Evolutionary conservation across 2,888 invertebrate genomes (phyloP).

Genomic region (Phorcus lineatus): DNA sequence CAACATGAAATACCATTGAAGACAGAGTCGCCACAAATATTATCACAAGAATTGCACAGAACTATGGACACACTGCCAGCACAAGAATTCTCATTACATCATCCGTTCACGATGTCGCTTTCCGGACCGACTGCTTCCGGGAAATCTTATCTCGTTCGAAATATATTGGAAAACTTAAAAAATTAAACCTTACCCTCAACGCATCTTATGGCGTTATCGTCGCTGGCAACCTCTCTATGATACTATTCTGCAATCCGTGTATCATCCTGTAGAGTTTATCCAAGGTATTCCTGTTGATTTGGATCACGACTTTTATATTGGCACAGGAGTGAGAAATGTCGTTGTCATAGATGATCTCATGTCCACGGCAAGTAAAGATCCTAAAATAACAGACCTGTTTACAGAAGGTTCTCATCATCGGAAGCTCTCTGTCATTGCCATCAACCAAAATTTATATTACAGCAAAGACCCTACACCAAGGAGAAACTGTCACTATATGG

Average conservation of each 20-base stretch:
- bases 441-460: conserved; percentile 41
- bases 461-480: conserved; percentile 46
- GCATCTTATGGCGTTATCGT: conserved; percentile 42
- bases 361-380: conserved; percentile 35
- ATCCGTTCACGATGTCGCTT: not conserved
- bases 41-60: too few species aligned
- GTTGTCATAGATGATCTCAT: conserved; percentile 42
- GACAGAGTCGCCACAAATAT: too few species aligned
- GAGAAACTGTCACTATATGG: conserved; percentile 46
- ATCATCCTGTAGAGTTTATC: conserved; percentile 38
- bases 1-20: too few species aligned
- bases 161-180: not conserved
- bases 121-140: not conserved
- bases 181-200: conserved; percentile 32
- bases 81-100: not conserved
- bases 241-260: conserved; percentile 23
- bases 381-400: conserved; percentile 39
- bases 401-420: conserved; percentile 45
- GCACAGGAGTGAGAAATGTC: conserved; percentile 35
- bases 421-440: conserved; percentile 37
- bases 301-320: conserved; percentile 37
- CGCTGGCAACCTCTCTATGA: conserved; percentile 40
- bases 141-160: not conserved
- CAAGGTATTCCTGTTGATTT: conserved; percentile 41
- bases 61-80: too few species aligned